Evolutionary conservation across 2,888 invertebrate genomes (phyloP).

Genomic region (Melanargia galathea): DNA sequence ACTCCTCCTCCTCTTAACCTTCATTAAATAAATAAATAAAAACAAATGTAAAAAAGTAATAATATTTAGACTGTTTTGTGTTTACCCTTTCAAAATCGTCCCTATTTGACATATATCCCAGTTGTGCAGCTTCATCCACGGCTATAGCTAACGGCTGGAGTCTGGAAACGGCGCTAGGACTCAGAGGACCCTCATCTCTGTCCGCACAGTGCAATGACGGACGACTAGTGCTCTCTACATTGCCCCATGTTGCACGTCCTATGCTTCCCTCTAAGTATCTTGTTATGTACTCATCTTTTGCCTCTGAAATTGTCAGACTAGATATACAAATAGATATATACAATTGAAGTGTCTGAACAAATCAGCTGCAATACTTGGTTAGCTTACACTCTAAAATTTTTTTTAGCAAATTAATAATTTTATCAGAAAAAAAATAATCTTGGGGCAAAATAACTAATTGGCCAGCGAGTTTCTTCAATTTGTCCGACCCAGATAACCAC

Average conservation of each 20-base stretch:
- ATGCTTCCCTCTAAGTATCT: constrained; percentile 95
- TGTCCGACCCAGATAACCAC: no score
- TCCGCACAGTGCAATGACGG: constrained; percentile 89
- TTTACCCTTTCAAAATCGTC: constrained; percentile 96
- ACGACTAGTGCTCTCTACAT: constrained; percentile 85
- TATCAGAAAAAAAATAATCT: no score
- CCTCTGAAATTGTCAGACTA: constrained; percentile 83
- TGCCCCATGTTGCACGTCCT: constrained; percentile 93
- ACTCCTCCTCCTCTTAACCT: no score
- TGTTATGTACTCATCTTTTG: constrained; percentile 94
- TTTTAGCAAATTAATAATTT: no score
- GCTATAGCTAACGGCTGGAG: constrained; percentile 91
- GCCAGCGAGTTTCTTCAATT: no score
- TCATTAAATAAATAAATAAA: no score
- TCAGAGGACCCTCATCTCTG: constrained; percentile 89
- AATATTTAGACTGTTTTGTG: neutral
- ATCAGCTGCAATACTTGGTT: no score
- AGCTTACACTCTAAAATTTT: no score
- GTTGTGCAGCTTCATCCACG: constrained; percentile 91
- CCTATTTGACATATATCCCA: constrained; percentile 97
- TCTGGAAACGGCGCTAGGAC: constrained; percentile 86
- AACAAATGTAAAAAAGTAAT: neutral
- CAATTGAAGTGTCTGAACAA: no score
- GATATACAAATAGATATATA: no score
- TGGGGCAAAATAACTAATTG: no score